Percentiles rank a stretch among this genome's conserved stretches.
phyloP scores from a whole-genome alignment of 1,140 invertebrate genomes.

The Bombus impatiens region DNA sequence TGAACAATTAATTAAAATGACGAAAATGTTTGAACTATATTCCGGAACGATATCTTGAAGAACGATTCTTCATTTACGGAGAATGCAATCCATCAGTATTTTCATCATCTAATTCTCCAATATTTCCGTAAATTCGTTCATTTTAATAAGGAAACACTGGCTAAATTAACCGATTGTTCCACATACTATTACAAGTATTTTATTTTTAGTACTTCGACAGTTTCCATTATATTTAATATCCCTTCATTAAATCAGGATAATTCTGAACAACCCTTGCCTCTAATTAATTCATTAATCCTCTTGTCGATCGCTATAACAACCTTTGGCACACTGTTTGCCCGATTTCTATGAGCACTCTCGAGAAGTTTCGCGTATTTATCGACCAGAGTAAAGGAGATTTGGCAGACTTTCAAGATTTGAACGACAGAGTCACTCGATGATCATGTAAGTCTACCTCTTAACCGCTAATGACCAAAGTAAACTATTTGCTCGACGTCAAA shows the following conservation, averaged over 20 bases:
- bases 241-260: conserved; percentile 28
- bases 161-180: neutral
- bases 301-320: conserved; percentile 11
- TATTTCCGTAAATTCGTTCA: neutral
- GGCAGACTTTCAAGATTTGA: conserved; percentile 29
- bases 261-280: neutral
- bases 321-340: conserved; percentile 9
- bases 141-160: neutral
- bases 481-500: neutral
- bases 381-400: conserved; percentile 8
- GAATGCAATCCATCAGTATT: too few relatives aligned
- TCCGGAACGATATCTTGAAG: too few relatives aligned
- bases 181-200: neutral
- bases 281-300: neutral
- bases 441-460: conserved; percentile 31
- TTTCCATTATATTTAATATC: neutral
- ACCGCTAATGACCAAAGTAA: conserved; percentile 30
- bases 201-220: neutral
- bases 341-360: neutral
- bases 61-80: too few relatives aligned
- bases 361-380: conserved; percentile 27
- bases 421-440: neutral
- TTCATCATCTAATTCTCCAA: too few relatives aligned
- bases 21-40: too few relatives aligned
- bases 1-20: too few relatives aligned